Evolutionary conservation across 2,888 invertebrate species (phyloP).

Genomic region (Idaea straminata): DNA sequence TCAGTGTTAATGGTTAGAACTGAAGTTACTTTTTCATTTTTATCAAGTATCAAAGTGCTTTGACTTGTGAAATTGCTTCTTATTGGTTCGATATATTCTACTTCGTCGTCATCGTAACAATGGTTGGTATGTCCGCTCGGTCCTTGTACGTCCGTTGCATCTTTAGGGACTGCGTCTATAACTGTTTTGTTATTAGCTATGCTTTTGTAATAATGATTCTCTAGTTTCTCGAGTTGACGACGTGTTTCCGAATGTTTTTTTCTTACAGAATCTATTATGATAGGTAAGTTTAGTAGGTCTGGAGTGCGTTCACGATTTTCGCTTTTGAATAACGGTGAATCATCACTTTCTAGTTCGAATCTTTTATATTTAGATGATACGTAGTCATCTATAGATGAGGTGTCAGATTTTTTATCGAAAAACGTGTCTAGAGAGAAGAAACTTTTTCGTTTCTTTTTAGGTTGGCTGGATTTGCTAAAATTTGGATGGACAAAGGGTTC

Average conservation of each 20-base stretch:
- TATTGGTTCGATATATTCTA: slow-evolving; percentile 77
- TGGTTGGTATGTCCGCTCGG: slow-evolving; percentile 66
- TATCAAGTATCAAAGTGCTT: slow-evolving; percentile 72
- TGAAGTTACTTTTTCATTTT: slow-evolving; percentile 64
- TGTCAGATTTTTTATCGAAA: slow-evolving; percentile 75
- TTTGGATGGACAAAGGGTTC: slow-evolving; percentile 58
- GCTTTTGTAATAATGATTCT: slow-evolving; percentile 72
- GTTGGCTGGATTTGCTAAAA: slow-evolving; percentile 63
- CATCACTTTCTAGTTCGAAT: slow-evolving; percentile 74
- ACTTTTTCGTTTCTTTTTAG: slow-evolving; percentile 74
- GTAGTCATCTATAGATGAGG: slow-evolving; percentile 74
- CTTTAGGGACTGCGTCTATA: slow-evolving; percentile 70
- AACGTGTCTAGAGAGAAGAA: slow-evolving; percentile 77
- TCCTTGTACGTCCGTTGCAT: slow-evolving; percentile 67
- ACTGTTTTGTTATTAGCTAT: slow-evolving; percentile 62
- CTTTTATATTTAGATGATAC: slow-evolving; percentile 77
- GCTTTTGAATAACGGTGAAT: slow-evolving; percentile 68
- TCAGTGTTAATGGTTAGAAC: slow-evolving; percentile 68
- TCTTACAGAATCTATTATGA: slow-evolving; percentile 70
- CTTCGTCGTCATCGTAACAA: slow-evolving; percentile 62
- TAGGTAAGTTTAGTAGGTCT: slow-evolving; percentile 69
- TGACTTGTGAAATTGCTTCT: slow-evolving; percentile 73
- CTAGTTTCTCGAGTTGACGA: slow-evolving; percentile 72
- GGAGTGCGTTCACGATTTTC: slow-evolving; percentile 67
- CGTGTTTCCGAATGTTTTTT: slow-evolving; percentile 71